Base-by-base conservation (phyloP, 2,113 vertebrate genomes). In the Mungos mungo region DNA sequence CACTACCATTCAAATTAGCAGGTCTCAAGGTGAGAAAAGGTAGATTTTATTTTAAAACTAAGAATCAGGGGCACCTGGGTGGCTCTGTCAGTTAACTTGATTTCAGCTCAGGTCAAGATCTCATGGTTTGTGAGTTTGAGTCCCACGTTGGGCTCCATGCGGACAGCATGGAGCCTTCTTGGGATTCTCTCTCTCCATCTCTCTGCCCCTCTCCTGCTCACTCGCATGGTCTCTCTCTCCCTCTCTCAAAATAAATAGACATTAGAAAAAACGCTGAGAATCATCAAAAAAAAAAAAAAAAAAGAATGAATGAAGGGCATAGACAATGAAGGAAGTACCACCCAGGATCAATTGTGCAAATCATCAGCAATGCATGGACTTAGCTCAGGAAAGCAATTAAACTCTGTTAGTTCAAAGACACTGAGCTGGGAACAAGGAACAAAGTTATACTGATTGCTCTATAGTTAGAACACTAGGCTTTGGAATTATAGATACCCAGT, bases 41-140 rank as follows among this genome's bases (percentile, higher is more conserved):
- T 35, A 31, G 74, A 69, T 65, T 81, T 74, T 52, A 29, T 50
- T 96, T 97, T 45, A 68, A 97, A 93, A 80, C 19, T 71, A 80
- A 72, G 38, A 80, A 50, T 83, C 54, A 57, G 63, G 63, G 63
- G 11, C 11, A 1, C 63, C 27, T 29, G 11, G 63, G 63, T 65
- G 63, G 63, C 63, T 65, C 21, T 9, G 57, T 60, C 21, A 3
- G 57, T 60, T 60, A 60, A 60, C 19, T 60, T 60, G 57, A 60
- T 23, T 60, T 65, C 4, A 65, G 63, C 63, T 29, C 63, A 65
- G 27, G 27, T 12, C 27, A 27, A 29, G 63, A 60, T 60, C 57
- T 60, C 57, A 60, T 3, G 57, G 57, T 60, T 60, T 9, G 57
- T 60, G 57, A 60, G 57, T 60, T 25, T 8, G 8, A 60, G 63